These are phyloP conservation scores for Nycticorax nycticorax DNA, from an alignment of 2,113 vertebrate species.

Conservation along the genomic window DNA sequence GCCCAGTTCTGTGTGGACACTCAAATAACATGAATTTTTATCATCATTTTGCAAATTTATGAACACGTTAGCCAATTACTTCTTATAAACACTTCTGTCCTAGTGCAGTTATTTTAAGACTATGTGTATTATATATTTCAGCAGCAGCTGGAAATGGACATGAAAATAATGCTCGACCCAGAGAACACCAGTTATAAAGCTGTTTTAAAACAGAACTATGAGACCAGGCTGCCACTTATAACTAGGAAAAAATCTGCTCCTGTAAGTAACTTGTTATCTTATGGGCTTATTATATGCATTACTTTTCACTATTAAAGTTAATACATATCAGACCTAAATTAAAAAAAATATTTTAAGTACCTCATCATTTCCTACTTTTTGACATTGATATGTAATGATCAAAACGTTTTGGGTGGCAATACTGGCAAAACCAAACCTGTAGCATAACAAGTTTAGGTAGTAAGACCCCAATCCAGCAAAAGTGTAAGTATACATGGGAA, in stretches of 20 bases:
- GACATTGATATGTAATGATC: not conserved
- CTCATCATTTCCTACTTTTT: not conserved
- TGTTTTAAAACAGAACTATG: slow-evolving; percentile 66
- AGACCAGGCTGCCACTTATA: slow-evolving; percentile 77
- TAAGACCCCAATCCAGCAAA: not conserved
- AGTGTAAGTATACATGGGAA: not conserved
- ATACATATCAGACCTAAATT: not conserved
- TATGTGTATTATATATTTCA: slow-evolving; percentile 54
- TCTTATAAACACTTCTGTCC: slow-evolving; percentile 1
- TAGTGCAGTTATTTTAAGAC: not conserved
- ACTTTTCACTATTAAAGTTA: not conserved
- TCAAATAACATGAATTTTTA: not conserved
- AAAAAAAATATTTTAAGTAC: not conserved
- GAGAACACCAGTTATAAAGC: slow-evolving; percentile 69
- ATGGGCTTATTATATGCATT: not conserved
- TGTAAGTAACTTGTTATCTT: slow-evolving; percentile 75
- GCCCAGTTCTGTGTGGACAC: not conserved
- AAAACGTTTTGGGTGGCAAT: not conserved
- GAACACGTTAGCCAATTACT: not conserved
- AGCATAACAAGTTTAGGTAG: not conserved
- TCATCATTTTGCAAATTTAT: not conserved
- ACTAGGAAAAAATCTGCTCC: slow-evolving; percentile 60
- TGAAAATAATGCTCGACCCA: slow-evolving; percentile 74
- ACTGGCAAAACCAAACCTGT: not conserved
- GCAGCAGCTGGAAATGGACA: slow-evolving; percentile 74